Percentiles rank a stretch among this genome's conserved stretches.
Evolutionary conservation across 2,113 vertebrate genomes (phyloP).

Genomic region (Takifugu bimaculatus): DNA sequence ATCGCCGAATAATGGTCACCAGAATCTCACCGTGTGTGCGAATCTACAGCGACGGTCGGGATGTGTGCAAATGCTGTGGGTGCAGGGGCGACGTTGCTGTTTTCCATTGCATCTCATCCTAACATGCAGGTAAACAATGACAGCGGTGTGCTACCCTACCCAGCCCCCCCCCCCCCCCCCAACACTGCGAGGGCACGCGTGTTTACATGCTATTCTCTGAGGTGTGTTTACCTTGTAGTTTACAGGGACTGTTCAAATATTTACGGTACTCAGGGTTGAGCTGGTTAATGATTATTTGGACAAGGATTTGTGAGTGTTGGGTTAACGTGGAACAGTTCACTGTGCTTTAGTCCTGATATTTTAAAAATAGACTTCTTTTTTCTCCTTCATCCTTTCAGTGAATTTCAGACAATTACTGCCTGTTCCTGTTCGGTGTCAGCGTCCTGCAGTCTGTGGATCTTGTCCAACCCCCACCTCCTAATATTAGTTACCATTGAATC

Average conservation of each 20-base stretch:
- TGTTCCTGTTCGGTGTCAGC: no score
- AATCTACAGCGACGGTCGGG: slow-evolving; percentile 23
- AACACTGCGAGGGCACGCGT: slow-evolving; percentile 1
- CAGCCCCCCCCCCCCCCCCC: neutral
- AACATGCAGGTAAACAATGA: slow-evolving; percentile 53
- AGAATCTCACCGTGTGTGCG: neutral
- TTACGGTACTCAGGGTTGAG: slow-evolving; percentile 42
- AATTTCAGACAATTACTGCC: neutral
- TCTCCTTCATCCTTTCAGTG: slow-evolving; percentile 7
- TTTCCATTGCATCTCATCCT: slow-evolving; percentile 46
- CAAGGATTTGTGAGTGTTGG: slow-evolving; percentile 25
- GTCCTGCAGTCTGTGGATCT: no score
- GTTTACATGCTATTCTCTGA: slow-evolving; percentile 14
- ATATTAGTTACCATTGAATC: no score
- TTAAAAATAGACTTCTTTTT: no score
- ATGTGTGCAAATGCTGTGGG: slow-evolving; percentile 46
- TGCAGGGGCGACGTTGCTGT: slow-evolving; percentile 63
- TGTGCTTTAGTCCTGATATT: slow-evolving; percentile 36
- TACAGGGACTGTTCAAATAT: slow-evolving; percentile 54
- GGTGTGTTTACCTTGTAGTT: slow-evolving; percentile 48
- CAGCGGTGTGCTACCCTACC: slow-evolving; percentile 38
- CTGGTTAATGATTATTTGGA: slow-evolving; percentile 71
- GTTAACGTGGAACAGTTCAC: slow-evolving; percentile 9
- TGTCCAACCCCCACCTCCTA: no score
- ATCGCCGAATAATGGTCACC: slow-evolving; percentile 11